Evolutionary conservation across 1,140 invertebrate species (phyloP), one percentile per base, ranked within the genome.

Genomic region (Panulirus ornatus): DNA sequence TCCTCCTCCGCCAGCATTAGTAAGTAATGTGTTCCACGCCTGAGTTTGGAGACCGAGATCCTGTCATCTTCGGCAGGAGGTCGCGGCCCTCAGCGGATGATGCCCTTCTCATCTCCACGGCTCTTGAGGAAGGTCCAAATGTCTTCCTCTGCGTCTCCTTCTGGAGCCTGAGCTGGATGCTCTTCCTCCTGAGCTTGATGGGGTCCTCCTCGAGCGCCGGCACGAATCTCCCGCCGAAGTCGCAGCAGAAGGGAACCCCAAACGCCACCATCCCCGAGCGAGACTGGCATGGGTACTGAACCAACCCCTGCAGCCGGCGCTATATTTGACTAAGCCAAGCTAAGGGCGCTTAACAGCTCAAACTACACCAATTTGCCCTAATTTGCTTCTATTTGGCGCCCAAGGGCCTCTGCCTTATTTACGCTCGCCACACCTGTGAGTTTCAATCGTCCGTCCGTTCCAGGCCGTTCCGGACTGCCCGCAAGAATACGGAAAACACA

Each of bases 241-340:
- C n/a, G n/a, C n/a, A n/a, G n/a, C 76, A 51, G 8, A 16, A 34
- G 42, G 27, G 70, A 22, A 73, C 70, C 76, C 44, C 78, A 63
- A 76, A 30, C 58, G 22, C 58, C 78, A 81, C 78, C 78, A 19
- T 58, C 51, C 78, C 42, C 30, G 78, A 3, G 38, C 78, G 58
- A 47, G 22, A 58, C 78, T 58, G 47, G 58, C 34, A 81, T 54
- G 78, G 78, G 78, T 63, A 81, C 78, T 81, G 78, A 81, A 54
- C 38, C 78, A 30, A 30, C 58, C 78, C 78, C 30, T 42, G 47
- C 36, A 54, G 47, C 36, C 78, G 78, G 30, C 78, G 78, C 78
- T 58, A 81, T 81, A 81, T 81, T 81, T 81, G 78, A 81, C 78
- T 81, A 81, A 81, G 78, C 44, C 78, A 81, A 81, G n/a, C 78